A percentile compares a stretch with the other conserved stretches of the same genome.
Conservation (phyloP, 2,888 invertebrate species). For the Chromoteleia sp. region DNA sequence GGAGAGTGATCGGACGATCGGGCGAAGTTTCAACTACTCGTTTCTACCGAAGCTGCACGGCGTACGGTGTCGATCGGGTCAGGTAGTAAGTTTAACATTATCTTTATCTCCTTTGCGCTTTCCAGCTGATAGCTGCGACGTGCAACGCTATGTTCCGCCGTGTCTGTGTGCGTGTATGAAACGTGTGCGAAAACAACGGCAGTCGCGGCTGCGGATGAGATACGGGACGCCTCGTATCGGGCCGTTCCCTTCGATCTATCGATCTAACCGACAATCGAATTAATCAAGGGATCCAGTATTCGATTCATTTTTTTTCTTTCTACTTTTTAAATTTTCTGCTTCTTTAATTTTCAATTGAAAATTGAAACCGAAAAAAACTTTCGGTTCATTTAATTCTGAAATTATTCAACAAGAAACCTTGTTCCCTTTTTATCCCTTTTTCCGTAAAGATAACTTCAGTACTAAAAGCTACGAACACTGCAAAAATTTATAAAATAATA, state of each 20-base stretch:
- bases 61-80: constrained; percentile 63
- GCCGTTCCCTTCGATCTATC: constrained; percentile 40
- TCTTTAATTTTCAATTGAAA: no score
- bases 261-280: constrained; percentile 49
- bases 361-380: no score
- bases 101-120: constrained; percentile 69
- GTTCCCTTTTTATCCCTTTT: no score
- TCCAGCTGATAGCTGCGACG: constrained; percentile 60
- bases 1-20: constrained; percentile 61
- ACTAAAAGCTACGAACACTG: no score
- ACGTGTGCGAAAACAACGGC: constrained; percentile 66
- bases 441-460: no score
- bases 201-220: constrained; percentile 49
- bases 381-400: no score
- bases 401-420: no score
- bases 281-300: constrained; percentile 40
- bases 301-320: not conserved
- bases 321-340: not conserved
- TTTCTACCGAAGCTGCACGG: constrained; percentile 59
- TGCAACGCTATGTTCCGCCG: constrained; percentile 36
- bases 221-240: constrained; percentile 38
- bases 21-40: constrained; percentile 66
- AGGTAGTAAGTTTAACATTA: constrained; percentile 69
- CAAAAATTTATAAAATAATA: no score
- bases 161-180: constrained; percentile 42